Evolutionary conservation across 1,140 invertebrate genomes (phyloP), one percentile per base, ranked within the genome.

Genomic region (Matsumurasca onukii): DNA sequence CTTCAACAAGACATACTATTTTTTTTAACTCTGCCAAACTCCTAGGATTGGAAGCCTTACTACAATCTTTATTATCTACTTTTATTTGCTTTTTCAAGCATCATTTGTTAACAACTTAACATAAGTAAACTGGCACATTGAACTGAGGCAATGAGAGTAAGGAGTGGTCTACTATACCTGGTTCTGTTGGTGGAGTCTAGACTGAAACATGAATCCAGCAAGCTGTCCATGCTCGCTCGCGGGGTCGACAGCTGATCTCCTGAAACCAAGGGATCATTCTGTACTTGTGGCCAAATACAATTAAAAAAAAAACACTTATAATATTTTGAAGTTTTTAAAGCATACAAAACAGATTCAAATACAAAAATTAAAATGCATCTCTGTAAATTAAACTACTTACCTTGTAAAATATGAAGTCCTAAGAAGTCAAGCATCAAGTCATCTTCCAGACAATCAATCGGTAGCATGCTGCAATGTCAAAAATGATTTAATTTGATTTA

Each of bases 351-450:
- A 39, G 5, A 39, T 39, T 39, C 5, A 5, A 39, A 17, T 17
- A 9, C 34, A 39, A 39, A 39, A 5, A 39, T 9, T 39, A 39
- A 5, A 9, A 9, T 5, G 34, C 5, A 39, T 39, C 5, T 5
- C 34, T 9, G 34, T 9, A 39, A 39, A 9, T 39, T 39, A 39
- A 39, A 17, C 25, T 13, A 20, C 5, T 5, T 59, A 59, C 55
- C 55, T 59, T 59, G 55, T 27, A 59, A 59, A 5, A 59, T 59
- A 24, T 59, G 55, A 24, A 59, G 55, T 29, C 55, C 55, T 27
- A 59, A 59, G 5, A 59, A n/a, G n/a, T 59, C 55, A 9, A 59
- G 55, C 55, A 59, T 59, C n/a, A 59, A 59, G 30, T 59, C 55
- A 59, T 59, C 55, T 59, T 59, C 55, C 15, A 59, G 25, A 29